Evolutionary conservation across 2,888 invertebrate species (phyloP).

Genomic region (Drosophila pegasa): DNA sequence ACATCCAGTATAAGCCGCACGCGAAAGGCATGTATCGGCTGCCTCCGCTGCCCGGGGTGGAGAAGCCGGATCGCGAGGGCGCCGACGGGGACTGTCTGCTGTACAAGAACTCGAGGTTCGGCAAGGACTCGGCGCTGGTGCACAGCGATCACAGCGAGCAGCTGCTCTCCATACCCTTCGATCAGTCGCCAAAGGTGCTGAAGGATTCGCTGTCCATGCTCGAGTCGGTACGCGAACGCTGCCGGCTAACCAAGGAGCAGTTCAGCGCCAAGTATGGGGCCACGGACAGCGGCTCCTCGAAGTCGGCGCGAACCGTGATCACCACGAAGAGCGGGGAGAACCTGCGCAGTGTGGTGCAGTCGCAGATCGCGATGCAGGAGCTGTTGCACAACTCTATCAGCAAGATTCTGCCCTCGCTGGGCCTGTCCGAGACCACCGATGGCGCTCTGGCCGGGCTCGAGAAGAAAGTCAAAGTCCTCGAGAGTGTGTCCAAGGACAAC

Average conservation of each 20-base stretch:
- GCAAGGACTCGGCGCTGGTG: neutral
- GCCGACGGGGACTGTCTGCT: slow-evolving; percentile 12
- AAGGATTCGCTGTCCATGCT: neutral
- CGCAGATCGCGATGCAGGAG: slow-evolving; percentile 66
- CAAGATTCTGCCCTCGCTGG: slow-evolving; percentile 1
- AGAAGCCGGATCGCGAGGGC: neutral
- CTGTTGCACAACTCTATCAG: slow-evolving; percentile 45
- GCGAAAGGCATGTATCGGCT: neutral
- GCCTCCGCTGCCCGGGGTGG: neutral
- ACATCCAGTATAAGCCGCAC: neutral
- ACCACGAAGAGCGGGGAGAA: slow-evolving; percentile 63
- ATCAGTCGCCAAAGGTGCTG: neutral
- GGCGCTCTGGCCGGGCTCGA: neutral
- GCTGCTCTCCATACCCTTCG: neutral
- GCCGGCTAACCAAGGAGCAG: neutral
- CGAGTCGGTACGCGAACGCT: slow-evolving; percentile 20
- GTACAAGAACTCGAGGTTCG: slow-evolving; percentile 31
- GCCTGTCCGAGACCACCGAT: neutral
- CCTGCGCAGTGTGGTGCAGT: slow-evolving; percentile 59
- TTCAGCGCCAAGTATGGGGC: neutral
- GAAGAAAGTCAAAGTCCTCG: neutral
- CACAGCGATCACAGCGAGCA: slow-evolving; percentile 4
- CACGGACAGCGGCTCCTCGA: slow-evolving; percentile 32
- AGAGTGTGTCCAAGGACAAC: neutral
- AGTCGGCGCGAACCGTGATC: slow-evolving; percentile 53